A percentile compares a stretch with the other conserved stretches of the same genome.
Conservation (phyloP, 2,797 vertebrate genomes). For the Naso thynnoides region DNA sequence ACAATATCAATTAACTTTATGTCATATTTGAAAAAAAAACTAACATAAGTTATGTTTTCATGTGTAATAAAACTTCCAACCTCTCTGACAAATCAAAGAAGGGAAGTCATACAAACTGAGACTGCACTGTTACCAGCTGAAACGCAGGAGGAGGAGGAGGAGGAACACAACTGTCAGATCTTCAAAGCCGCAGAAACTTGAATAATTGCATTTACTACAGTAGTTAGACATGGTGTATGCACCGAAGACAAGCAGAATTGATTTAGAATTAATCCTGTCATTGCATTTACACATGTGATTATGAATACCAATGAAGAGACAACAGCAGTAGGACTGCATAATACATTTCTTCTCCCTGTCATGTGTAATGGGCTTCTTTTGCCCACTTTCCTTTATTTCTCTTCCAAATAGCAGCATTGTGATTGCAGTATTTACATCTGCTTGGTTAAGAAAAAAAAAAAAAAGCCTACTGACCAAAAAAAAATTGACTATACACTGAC, state of each 20-base stretch:
- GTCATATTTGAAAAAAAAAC: too few relatives aligned
- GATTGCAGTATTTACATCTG: constrained; percentile 1
- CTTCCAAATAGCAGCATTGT: not conserved
- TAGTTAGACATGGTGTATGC: not conserved
- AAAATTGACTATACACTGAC: not conserved
- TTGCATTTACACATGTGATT: not conserved
- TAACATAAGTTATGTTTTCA: too few relatives aligned
- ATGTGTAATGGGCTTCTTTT: constrained; percentile 1
- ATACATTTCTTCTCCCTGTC: constrained; percentile 11
- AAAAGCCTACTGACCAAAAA: not conserved
- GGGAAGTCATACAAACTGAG: not conserved
- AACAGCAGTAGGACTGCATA: not conserved
- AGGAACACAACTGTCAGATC: too few relatives aligned
- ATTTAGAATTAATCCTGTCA: constrained; percentile 2
- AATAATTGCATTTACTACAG: constrained; percentile 9
- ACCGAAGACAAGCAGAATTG: not conserved
- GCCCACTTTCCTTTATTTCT: constrained; percentile 1
- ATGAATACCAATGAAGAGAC: constrained; percentile 9
- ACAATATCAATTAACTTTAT: too few relatives aligned
- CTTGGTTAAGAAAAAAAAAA: not conserved
- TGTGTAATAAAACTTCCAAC: too few relatives aligned
- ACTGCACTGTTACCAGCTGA: not conserved
- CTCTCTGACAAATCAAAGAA: not conserved
- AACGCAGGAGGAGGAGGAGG: not conserved
- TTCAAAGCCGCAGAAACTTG: not conserved